These are phyloP conservation scores for Cololabis saira DNA, from an alignment of 2,113 vertebrate genomes.

Conservation along the genomic window DNA sequence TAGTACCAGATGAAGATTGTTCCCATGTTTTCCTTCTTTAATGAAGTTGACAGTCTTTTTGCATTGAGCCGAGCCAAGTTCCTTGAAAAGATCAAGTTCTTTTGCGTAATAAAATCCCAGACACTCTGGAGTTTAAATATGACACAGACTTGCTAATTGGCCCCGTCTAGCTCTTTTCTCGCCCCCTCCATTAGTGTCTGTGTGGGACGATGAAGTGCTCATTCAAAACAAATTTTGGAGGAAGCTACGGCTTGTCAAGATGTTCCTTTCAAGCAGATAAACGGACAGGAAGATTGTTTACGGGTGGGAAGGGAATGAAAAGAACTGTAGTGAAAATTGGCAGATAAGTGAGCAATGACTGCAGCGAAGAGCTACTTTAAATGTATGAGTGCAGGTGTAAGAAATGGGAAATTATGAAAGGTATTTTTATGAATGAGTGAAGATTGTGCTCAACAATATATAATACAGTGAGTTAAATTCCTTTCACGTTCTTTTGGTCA, in stretches of 20 bases:
- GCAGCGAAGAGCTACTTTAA: constrained; percentile 11
- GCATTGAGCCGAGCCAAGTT: too few relatives aligned
- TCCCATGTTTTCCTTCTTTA: too few relatives aligned
- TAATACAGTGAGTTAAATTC: too few relatives aligned
- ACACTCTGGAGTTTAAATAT: too few relatives aligned
- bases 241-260: constrained; percentile 20
- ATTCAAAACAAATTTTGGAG: constrained; percentile 17
- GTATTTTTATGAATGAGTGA: neutral
- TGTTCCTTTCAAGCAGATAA: constrained; percentile 24
- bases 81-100: too few relatives aligned
- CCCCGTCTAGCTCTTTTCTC: neutral
- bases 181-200: constrained; percentile 26
- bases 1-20: too few relatives aligned
- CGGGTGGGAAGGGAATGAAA: constrained; percentile 28
- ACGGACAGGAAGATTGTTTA: constrained; percentile 2
- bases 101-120: too few relatives aligned
- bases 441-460: neutral
- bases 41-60: too few relatives aligned
- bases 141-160: too few relatives aligned
- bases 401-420: constrained; percentile 7
- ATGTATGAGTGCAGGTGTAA: constrained; percentile 10
- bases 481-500: too few relatives aligned
- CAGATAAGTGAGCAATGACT: constrained; percentile 31
- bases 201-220: constrained; percentile 31
- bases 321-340: constrained; percentile 29